Base-by-base conservation (phyloP, 2,797 vertebrate genomes). In the Ispidina picta region DNA sequence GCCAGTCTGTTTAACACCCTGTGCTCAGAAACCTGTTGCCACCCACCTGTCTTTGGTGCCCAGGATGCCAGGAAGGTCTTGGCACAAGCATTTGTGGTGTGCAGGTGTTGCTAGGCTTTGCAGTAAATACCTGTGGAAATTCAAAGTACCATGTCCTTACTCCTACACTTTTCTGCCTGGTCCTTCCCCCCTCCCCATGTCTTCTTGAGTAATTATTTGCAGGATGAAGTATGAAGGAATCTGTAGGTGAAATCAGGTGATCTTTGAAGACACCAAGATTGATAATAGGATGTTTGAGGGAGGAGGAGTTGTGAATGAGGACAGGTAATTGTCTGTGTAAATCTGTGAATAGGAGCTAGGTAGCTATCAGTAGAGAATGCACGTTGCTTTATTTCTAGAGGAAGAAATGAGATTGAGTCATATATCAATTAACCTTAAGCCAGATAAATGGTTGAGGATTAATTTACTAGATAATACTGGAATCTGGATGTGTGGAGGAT, bases 341-440 rank as follows among this genome's bases (percentile, higher is more conserved):
- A 51, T 17, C n/a, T 15, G 17, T 48, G 71, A 49, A 71, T 52
- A 73, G 63, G 86, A 83, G 55, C 39, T 33, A 22, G 55, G 58
- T 94, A 23, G 72, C 68, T 65, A 41, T 31, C 29, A 3, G 28
- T 25, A 28, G 1, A 49, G 77, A 46, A n/a, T 16, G 35, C 20
- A 18, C n/a, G 15, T 29, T 69, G 51, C 74, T 89, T 82, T 31
- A 56, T 75, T 92, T 88, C 63, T 56, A 25, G 9, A 3, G 79
- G 28, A 71, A 82, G 64, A 91, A 91, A 74, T 22, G 66, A 65
- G 66, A 37, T 56, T 51, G 72, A 84, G 44, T 88, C 35, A 15
- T 59, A 75, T 93, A 92, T 89, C 88, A 90, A 86, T 95, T 95
- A 94, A 89, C 77, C 80, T 88, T 68, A 80, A 88, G 6, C 31